Conservation (phyloP, 2,797 vertebrate species). For the Typhlichthys subterraneus region DNA sequence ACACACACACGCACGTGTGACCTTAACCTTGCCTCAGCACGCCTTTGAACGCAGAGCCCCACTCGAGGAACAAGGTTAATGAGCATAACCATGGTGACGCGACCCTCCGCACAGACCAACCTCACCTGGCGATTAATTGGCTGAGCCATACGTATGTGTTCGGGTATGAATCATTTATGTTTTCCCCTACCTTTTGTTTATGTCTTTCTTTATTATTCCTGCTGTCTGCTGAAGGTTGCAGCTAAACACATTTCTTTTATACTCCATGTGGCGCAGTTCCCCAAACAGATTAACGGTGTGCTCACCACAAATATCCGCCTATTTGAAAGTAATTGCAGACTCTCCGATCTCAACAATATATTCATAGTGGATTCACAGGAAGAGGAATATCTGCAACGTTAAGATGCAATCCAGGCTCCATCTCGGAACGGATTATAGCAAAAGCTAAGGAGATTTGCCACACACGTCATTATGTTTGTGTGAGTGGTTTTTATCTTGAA, state of each 20-base stretch:
- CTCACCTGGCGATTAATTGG: constrained; percentile 49
- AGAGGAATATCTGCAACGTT: constrained; percentile 1
- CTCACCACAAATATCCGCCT: not conserved
- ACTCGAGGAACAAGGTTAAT: constrained; percentile 38
- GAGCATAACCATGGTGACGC: constrained; percentile 23
- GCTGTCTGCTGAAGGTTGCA: constrained; percentile 31
- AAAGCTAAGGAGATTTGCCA: not conserved
- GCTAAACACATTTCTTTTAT: constrained; percentile 25
- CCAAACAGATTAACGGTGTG: constrained; percentile 22
- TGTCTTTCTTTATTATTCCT: constrained; percentile 12
- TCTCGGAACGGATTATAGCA: constrained; percentile 1
- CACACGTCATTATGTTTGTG: not conserved
- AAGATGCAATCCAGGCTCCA: not conserved
- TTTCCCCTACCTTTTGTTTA: constrained; percentile 20
- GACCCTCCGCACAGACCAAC: constrained; percentile 32
- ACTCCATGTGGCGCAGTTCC: constrained; percentile 23
- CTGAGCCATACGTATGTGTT: constrained; percentile 39
- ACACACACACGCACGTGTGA: not conserved
- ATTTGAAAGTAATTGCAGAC: constrained; percentile 30
- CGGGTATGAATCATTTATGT: constrained; percentile 52
- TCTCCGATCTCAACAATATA: constrained; percentile 19
- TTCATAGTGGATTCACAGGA: constrained; percentile 10
- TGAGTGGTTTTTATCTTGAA: not conserved
- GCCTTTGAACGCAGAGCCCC: constrained; percentile 6
- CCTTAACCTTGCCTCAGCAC: constrained; percentile 10